These are phyloP conservation scores for Gopherus flavomarginatus DNA, from an alignment of 2,113 vertebrate genomes.

Conservation along the genomic window DNA sequence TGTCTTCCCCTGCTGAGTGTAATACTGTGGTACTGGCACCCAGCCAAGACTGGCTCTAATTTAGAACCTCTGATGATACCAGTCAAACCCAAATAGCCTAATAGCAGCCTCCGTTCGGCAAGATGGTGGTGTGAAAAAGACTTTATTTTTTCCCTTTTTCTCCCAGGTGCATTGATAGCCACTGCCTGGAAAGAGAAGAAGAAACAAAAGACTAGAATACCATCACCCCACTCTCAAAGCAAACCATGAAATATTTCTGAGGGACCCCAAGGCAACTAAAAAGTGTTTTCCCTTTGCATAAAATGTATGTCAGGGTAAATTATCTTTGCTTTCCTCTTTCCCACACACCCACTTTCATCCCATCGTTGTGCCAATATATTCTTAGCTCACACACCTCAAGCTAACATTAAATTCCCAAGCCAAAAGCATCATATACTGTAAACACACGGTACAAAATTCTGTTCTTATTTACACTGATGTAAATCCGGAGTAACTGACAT, in stretches of 20 bases:
- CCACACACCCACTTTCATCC: background rate
- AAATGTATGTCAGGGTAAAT: background rate
- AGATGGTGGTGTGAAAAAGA: background rate
- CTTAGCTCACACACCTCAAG: background rate
- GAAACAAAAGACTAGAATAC: background rate
- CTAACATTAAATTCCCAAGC: conserved; percentile 3
- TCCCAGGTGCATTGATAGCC: background rate
- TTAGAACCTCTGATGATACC: background rate
- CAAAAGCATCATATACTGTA: background rate
- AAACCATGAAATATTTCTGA: background rate
- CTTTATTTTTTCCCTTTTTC: background rate
- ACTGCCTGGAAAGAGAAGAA: background rate
- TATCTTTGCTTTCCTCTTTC: background rate
- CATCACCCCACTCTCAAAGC: background rate
- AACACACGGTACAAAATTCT: background rate
- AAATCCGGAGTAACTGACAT: background rate
- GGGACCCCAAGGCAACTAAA: background rate
- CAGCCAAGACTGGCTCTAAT: background rate
- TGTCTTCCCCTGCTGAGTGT: background rate
- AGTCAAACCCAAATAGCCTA: background rate
- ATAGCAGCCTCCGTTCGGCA: background rate
- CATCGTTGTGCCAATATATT: background rate
- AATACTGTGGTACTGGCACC: background rate
- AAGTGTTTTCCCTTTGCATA: background rate
- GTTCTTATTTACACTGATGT: background rate